Conservation (phyloP, 2,888 invertebrate genomes). For the Chrysodeixis includens region DNA sequence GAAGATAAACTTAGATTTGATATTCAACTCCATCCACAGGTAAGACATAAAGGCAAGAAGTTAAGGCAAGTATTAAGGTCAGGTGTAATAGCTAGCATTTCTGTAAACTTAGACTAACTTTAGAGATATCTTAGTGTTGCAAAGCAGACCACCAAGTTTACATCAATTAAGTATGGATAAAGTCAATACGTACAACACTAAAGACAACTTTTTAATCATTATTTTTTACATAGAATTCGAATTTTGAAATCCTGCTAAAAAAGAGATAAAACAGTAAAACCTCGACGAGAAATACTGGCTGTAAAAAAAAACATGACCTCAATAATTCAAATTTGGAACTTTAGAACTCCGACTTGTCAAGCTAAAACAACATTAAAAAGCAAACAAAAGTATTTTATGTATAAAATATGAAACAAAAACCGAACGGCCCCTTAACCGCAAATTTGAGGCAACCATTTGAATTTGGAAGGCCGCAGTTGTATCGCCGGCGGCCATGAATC, state of each 20-base stretch:
- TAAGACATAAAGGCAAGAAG: neutral
- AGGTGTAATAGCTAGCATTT: neutral
- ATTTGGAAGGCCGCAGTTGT: constrained; percentile 6
- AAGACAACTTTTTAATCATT: too few relatives aligned
- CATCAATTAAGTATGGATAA: too few relatives aligned
- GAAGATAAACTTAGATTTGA: constrained; percentile 9
- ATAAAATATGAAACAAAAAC: constrained; percentile 1
- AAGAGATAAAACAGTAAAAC: neutral
- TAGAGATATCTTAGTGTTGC: too few relatives aligned
- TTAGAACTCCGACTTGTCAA: constrained; percentile 1
- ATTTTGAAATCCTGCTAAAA: too few relatives aligned
- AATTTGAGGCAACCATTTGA: constrained; percentile 8
- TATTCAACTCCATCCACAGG: neutral
- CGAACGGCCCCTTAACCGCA: constrained; percentile 3
- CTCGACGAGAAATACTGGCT: neutral
- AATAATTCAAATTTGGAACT: neutral
- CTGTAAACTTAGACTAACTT: neutral
- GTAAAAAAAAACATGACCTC: neutral
- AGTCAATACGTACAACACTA: too few relatives aligned
- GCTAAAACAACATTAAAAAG: neutral
- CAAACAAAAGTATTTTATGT: neutral
- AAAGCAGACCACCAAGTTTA: too few relatives aligned
- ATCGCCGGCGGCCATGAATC: constrained; percentile 4
- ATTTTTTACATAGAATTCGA: too few relatives aligned
- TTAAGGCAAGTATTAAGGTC: neutral